These are phyloP conservation scores for Xestia xanthographa DNA, from an alignment of 2,888 invertebrate species.

Conservation along the genomic window DNA sequence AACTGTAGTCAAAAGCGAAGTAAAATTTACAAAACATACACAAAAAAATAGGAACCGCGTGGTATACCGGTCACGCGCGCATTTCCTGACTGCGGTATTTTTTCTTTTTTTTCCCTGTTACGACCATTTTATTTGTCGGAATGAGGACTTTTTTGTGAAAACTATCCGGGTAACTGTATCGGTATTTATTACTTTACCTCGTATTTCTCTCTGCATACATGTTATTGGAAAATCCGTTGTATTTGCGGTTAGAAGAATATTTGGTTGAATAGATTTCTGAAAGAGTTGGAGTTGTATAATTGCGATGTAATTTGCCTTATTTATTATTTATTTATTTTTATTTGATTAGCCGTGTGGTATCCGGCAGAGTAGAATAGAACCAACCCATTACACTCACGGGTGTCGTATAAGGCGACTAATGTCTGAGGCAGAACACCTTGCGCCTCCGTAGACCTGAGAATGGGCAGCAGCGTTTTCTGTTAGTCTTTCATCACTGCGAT, in stretches of 20 bases:
- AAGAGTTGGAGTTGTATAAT: too few species aligned
- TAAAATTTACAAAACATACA: constrained; percentile 45
- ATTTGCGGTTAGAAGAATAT: neutral
- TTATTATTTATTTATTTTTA: too few species aligned
- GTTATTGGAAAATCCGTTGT: constrained; percentile 14
- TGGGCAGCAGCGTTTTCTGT: too few species aligned
- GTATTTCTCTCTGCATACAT: constrained; percentile 9
- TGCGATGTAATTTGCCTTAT: too few species aligned
- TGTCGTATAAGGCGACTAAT: too few species aligned
- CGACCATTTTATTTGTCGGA: constrained; percentile 57
- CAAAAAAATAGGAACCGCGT: constrained; percentile 14
- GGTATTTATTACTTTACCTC: constrained; percentile 49
- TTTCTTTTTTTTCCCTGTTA: constrained; percentile 18
- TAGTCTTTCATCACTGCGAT: too few species aligned
- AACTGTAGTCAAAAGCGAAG: constrained; percentile 56
- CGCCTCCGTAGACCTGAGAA: too few species aligned
- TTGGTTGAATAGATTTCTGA: neutral
- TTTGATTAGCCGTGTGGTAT: too few species aligned
- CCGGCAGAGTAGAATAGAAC: too few species aligned
- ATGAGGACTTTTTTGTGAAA: constrained; percentile 54
- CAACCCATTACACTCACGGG: too few species aligned
- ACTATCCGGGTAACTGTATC: constrained; percentile 44
- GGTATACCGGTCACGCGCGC: constrained; percentile 60
- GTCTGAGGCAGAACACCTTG: too few species aligned
- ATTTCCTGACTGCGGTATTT: constrained; percentile 50